Evolutionary conservation across 1,140 invertebrate species (phyloP), one percentile per base, ranked within the genome.

Genomic region (Drosophila varians): DNA sequence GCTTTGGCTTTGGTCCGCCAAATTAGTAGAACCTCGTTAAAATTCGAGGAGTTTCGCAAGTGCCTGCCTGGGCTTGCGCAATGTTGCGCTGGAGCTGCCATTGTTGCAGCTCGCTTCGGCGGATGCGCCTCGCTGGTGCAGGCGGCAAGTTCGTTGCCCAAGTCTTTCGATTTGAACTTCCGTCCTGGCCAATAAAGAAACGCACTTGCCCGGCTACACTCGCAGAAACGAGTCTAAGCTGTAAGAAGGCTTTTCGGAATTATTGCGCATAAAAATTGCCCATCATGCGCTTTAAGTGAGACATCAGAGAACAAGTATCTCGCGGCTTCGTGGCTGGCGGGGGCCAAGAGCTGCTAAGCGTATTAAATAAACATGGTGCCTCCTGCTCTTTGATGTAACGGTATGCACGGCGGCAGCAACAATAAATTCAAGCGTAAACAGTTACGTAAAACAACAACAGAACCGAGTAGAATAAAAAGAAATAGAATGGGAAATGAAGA

Each of bases 91-190:
- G 23, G 14, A 42, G 38, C 18, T 49, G 51, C 28, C 66, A 54
- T 64, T 60, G 66, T 25, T 57, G 48, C 5, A 31, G 34, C 23
- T 65, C 75, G 75, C 75, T 54, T 58, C 14, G 53, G 12, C 66
- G 69, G 64, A 51, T 54, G 36, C 16, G 47, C 51, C 55, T 71
- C n/a, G n/a, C n/a, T n/a, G 57, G 68, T 56, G 70, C 70, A 74
- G 58, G 26, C 38, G 53, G 78, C 65, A 72, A 79, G 80, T 87
- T 86, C 60, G 82, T 86, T 86, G 80, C 82, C 56, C 25, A 86
- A 86, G 80, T 86, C 82, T 86, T 86, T 87, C 76, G 80, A 86
- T 87, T 65, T 73, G 76, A 74, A 77, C 80, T 86, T 86, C 80
- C 80, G 80, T 62, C 42, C 45, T 14, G 21, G 19, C 14, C 14